phyloP scores from a whole-genome alignment of 2,888 invertebrate genomes.

The Amiota communis region DNA sequence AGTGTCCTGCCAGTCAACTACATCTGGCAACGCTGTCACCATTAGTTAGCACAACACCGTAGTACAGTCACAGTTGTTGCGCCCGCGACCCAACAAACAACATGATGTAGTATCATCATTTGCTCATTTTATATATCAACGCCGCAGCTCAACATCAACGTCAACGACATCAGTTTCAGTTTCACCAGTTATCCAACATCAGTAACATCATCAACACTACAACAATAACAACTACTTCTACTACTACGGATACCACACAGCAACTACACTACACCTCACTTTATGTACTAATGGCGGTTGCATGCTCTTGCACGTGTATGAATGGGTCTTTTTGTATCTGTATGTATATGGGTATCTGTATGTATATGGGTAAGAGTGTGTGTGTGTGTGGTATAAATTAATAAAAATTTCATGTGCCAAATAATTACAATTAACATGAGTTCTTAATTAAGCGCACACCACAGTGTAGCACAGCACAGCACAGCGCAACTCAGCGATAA shows the following conservation, averaged over 20 bases:
- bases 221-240: slow-evolving; percentile 57
- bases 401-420: slow-evolving; percentile 71
- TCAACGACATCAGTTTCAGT: slow-evolving; percentile 30
- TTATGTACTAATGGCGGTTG: too few species aligned
- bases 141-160: slow-evolving; percentile 24
- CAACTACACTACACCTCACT: slow-evolving; percentile 17
- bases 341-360: slow-evolving; percentile 34
- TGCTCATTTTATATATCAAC: slow-evolving; percentile 57
- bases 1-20: background rate
- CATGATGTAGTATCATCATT: slow-evolving; percentile 53
- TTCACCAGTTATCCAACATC: slow-evolving; percentile 51
- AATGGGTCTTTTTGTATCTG: slow-evolving; percentile 20
- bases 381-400: slow-evolving; percentile 64
- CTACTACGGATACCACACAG: slow-evolving; percentile 35
- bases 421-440: slow-evolving; percentile 72
- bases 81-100: background rate
- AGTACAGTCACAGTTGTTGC: slow-evolving; percentile 40
- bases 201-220: slow-evolving; percentile 44
- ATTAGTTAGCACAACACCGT: slow-evolving; percentile 41
- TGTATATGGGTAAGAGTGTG: too few species aligned
- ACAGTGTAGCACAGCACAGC: slow-evolving; percentile 12
- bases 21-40: slow-evolving; percentile 46
- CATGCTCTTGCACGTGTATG: too few species aligned
- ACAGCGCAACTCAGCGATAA: slow-evolving; percentile 4
- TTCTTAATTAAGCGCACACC: slow-evolving; percentile 69